Evolutionary conservation across 2,888 invertebrate genomes (phyloP).

Genomic region (Melieria crassipennis): DNA sequence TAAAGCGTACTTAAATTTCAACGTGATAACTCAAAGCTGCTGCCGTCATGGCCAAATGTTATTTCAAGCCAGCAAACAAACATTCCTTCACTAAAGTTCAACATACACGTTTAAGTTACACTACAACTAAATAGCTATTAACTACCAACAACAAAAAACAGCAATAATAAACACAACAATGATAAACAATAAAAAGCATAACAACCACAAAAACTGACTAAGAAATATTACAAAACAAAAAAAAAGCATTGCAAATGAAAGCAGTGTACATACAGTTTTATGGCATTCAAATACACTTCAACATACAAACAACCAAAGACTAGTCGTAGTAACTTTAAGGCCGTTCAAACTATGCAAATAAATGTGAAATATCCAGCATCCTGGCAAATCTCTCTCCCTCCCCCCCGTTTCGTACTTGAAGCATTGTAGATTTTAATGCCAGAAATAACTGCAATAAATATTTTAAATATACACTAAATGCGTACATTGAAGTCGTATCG

Average conservation of each 20-base stretch:
- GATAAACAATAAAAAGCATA: too few species aligned
- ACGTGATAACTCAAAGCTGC: slow-evolving; percentile 7
- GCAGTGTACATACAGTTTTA: neutral
- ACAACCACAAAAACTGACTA: too few species aligned
- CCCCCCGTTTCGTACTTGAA: too few species aligned
- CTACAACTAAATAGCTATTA: neutral
- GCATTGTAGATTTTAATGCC: too few species aligned
- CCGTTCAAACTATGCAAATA: neutral
- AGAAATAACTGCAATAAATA: too few species aligned
- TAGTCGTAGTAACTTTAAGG: slow-evolving; percentile 21
- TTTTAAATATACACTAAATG: too few species aligned
- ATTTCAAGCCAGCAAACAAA: slow-evolving; percentile 17
- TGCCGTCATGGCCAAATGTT: slow-evolving; percentile 17
- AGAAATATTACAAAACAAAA: neutral
- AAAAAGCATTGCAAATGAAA: neutral
- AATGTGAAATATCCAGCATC: slow-evolving; percentile 25
- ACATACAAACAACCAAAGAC: slow-evolving; percentile 15
- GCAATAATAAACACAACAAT: too few species aligned
- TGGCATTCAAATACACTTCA: neutral
- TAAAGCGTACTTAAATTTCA: neutral
- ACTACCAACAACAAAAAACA: too few species aligned
- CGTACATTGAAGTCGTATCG: too few species aligned
- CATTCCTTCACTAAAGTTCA: slow-evolving; percentile 30
- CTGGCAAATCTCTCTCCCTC: too few species aligned
- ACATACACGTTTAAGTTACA: slow-evolving; percentile 1